phyloP scores from a whole-genome alignment of 2,113 vertebrate genomes.

The Dermatemys mawii region DNA sequence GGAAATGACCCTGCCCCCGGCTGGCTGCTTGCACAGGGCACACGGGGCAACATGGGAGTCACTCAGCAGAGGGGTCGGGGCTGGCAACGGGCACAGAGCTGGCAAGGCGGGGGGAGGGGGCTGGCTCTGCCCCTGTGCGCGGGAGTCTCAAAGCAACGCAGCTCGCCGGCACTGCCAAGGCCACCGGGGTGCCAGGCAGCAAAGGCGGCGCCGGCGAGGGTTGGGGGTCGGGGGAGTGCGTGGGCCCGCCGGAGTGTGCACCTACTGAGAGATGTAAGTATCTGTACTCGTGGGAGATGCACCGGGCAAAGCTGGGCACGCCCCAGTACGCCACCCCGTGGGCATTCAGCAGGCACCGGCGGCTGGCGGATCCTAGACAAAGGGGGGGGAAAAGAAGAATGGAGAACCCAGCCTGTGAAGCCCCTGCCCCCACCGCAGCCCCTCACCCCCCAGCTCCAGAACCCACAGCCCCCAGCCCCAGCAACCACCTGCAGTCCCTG shows the following conservation, averaged over 20 bases:
- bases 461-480: no score
- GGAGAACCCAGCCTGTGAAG: rapidly evolving
- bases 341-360: slow-evolving; percentile 96
- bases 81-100: not conserved
- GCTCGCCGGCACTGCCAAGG: not conserved
- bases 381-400: not conserved
- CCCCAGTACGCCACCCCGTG: slow-evolving; percentile 97
- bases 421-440: rapidly evolving
- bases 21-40: not conserved
- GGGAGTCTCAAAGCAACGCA: not conserved
- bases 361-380: slow-evolving; percentile 93
- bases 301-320: slow-evolving; percentile 98
- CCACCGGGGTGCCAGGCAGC: no score
- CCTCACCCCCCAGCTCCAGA: not conserved
- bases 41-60: no score
- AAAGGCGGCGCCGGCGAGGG: rapidly evolving
- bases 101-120: not conserved
- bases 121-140: not conserved
- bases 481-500: no score
- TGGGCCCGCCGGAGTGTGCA: slow-evolving; percentile 35
- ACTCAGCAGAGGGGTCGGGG: not conserved
- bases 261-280: slow-evolving; percentile 95
- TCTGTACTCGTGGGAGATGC: slow-evolving; percentile 97
- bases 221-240: no score
- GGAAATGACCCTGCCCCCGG: not conserved